Percentiles rank a stretch among this genome's conserved stretches.
phyloP scores from a whole-genome alignment of 2,888 invertebrate species.

The Diplolepis rosae region DNA sequence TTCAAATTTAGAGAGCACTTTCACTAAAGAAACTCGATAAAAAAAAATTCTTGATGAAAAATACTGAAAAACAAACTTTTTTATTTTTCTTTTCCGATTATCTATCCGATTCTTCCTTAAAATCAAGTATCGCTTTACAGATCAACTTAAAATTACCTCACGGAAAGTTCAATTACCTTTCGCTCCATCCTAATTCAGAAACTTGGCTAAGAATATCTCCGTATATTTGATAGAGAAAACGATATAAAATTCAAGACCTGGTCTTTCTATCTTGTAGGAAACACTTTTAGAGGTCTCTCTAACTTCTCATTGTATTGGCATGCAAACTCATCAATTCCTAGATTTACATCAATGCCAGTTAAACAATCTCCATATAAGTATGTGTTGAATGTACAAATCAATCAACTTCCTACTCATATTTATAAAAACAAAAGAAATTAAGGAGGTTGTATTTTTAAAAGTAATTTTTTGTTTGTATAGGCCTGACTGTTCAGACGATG shows the following conservation, averaged over 20 bases:
- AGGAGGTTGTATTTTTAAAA: too few relatives aligned
- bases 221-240: neutral
- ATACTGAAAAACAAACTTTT: too few relatives aligned
- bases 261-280: neutral
- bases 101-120: too few relatives aligned
- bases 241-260: conserved; percentile 1
- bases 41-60: too few relatives aligned
- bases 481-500: too few relatives aligned
- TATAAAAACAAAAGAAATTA: too few relatives aligned
- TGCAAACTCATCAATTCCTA: neutral
- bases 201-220: conserved; percentile 9
- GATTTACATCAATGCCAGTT: neutral
- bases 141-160: neutral
- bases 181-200: neutral
- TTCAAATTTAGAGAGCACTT: too few relatives aligned
- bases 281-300: neutral
- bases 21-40: too few relatives aligned
- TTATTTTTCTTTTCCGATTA: too few relatives aligned
- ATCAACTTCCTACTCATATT: neutral
- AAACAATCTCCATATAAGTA: neutral
- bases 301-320: neutral
- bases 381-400: neutral
- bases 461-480: too few relatives aligned
- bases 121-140: too few relatives aligned
- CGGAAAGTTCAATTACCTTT: neutral